These are phyloP conservation scores for Lophochroa leadbeateri DNA, from an alignment of 2,113 vertebrate species.

Conservation along the genomic window DNA sequence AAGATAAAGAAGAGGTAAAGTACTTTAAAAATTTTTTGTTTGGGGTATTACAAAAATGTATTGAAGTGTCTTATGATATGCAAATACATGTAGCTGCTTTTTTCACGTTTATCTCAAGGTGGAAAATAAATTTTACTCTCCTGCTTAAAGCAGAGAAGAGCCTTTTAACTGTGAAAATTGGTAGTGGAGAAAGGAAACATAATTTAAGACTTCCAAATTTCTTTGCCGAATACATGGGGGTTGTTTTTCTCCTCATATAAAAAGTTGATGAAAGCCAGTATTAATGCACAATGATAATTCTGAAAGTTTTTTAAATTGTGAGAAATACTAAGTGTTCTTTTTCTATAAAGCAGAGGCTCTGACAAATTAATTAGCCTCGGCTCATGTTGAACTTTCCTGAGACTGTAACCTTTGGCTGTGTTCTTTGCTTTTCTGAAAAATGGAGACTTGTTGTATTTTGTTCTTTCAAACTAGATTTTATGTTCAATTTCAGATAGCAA, in stretches of 20 bases:
- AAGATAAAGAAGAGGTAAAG: constrained; percentile 93
- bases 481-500: background rate
- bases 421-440: background rate
- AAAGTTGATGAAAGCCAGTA: background rate
- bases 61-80: background rate
- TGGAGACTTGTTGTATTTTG: background rate
- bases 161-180: background rate
- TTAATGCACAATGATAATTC: background rate
- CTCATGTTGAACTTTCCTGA: background rate
- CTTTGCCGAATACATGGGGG: background rate
- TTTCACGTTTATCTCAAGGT: background rate
- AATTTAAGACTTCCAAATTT: background rate
- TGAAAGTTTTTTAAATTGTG: background rate
- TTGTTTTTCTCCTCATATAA: background rate
- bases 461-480: background rate
- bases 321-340: background rate
- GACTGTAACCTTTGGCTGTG: background rate
- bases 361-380: background rate
- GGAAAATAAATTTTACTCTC: background rate
- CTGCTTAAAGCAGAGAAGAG: background rate
- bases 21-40: background rate
- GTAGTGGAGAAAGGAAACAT: background rate
- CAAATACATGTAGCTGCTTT: background rate
- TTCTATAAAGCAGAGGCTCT: background rate
- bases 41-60: background rate